A percentile compares a stretch with the other conserved stretches of the same genome.
phyloP scores from a whole-genome alignment of 2,113 vertebrate species.

The Tautogolabrus adspersus region DNA sequence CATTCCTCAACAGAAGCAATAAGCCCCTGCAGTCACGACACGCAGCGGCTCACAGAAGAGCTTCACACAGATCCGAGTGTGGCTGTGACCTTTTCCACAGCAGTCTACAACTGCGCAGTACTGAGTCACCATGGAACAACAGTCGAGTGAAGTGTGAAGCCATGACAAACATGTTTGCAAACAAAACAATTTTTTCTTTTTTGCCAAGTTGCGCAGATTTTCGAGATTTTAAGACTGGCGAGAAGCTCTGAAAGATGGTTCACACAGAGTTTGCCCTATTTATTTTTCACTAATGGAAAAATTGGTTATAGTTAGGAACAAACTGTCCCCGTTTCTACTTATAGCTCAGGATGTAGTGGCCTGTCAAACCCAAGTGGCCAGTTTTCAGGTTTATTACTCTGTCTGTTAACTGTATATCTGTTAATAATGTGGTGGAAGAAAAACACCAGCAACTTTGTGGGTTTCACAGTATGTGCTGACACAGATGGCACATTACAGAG shows the following conservation, averaged over 20 bases:
- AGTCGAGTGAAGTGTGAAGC: constrained; percentile 26
- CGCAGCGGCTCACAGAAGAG: constrained; percentile 33
- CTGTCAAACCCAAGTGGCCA: neutral
- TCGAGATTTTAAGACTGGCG: neutral
- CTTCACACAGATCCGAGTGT: constrained; percentile 30
- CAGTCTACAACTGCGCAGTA: constrained; percentile 34
- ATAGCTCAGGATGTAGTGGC: neutral
- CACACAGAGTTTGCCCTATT: constrained; percentile 22
- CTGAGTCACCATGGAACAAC: constrained; percentile 30
- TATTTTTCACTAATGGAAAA: constrained; percentile 9
- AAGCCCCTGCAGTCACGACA: constrained; percentile 73
- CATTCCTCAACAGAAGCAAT: constrained; percentile 65
- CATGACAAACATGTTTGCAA: constrained; percentile 36
- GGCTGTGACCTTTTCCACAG: constrained; percentile 46
- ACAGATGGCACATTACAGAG: constrained; percentile 53
- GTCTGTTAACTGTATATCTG: neutral
- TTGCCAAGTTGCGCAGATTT: neutral
- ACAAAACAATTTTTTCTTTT: constrained; percentile 3
- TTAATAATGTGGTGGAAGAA: constrained; percentile 21
- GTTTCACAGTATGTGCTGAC: constrained; percentile 41
- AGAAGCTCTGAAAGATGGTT: neutral
- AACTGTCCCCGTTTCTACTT: constrained; percentile 27
- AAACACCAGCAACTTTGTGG: constrained; percentile 3
- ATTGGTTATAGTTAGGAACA: constrained; percentile 32
- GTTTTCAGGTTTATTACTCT: neutral